Evolutionary conservation across 2,888 invertebrate species (phyloP).

Genomic region (Pterostichus niger): DNA sequence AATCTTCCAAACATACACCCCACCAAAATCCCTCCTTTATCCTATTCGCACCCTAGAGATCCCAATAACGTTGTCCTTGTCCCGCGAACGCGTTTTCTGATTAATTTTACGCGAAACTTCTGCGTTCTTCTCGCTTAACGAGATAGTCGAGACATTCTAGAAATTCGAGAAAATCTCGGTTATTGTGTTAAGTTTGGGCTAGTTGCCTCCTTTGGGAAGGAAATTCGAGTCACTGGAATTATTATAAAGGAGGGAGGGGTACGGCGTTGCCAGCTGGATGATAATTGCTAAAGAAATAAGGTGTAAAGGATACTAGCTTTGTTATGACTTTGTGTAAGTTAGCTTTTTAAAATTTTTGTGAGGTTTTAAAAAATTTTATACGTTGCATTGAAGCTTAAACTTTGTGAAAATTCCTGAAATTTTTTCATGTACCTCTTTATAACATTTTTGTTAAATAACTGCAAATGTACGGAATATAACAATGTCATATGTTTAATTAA

Average conservation of each 20-base stretch:
- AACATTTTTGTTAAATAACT: too few relatives aligned
- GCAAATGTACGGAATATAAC: too few relatives aligned
- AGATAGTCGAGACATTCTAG: background rate
- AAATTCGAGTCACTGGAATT: too few relatives aligned
- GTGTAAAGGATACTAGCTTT: too few relatives aligned
- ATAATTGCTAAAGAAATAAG: too few relatives aligned
- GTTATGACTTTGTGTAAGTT: too few relatives aligned
- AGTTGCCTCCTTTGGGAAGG: too few relatives aligned
- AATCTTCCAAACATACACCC: slow-evolving; percentile 40
- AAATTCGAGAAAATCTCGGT: slow-evolving; percentile 13
- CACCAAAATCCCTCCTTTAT: slow-evolving; percentile 3
- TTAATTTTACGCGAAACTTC: slow-evolving; percentile 25
- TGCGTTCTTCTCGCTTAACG: slow-evolving; percentile 10
- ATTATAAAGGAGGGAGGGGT: too few relatives aligned
- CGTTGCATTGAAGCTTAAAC: background rate
- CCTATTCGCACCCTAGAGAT: slow-evolving; percentile 8
- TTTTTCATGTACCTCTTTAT: too few relatives aligned
- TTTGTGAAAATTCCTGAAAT: background rate
- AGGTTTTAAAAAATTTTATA: slow-evolving; percentile 5
- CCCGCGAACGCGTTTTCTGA: background rate
- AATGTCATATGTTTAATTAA: too few relatives aligned
- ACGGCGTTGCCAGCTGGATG: too few relatives aligned
- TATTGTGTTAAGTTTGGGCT: slow-evolving; percentile 12
- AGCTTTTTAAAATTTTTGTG: background rate
- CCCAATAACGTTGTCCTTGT: slow-evolving; percentile 7